Conservation (phyloP, 2,888 invertebrate species). For the Calliopum simillimum region DNA sequence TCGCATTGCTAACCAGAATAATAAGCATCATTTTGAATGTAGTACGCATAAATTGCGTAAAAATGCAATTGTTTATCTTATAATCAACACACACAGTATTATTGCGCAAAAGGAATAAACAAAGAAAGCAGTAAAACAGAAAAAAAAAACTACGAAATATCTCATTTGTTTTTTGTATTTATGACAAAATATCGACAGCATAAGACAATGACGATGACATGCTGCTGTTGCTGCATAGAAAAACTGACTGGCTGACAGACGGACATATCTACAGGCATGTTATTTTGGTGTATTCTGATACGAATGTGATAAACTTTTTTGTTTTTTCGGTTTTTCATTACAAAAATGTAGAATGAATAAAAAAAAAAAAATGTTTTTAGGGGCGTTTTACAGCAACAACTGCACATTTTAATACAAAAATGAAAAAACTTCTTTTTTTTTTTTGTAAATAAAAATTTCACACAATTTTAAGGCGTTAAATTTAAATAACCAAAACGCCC, state of each 20-base stretch:
- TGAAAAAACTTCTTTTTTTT: too few species aligned
- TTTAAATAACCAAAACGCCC: conserved; percentile 20
- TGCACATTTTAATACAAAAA: not conserved
- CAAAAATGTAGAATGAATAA: not conserved
- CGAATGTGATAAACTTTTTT: not conserved
- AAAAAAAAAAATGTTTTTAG: not conserved
- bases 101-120: too few species aligned
- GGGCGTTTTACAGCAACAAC: conserved; percentile 10
- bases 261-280: too few species aligned
- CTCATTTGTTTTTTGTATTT: not conserved
- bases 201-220: not conserved
- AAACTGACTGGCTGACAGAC: not conserved
- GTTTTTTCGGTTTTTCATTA: not conserved
- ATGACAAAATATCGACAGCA: not conserved
- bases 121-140: too few species aligned
- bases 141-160: not conserved
- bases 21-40: not conserved
- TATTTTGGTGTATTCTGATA: not conserved
- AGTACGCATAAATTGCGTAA: not conserved
- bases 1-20: too few species aligned
- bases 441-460: not conserved
- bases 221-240: too few species aligned
- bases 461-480: conserved; percentile 20
- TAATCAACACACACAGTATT: not conserved
- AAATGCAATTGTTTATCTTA: conserved; percentile 3